Base-by-base conservation (phyloP, 2,797 vertebrate genomes). In the Poeciliopsis infans region DNA sequence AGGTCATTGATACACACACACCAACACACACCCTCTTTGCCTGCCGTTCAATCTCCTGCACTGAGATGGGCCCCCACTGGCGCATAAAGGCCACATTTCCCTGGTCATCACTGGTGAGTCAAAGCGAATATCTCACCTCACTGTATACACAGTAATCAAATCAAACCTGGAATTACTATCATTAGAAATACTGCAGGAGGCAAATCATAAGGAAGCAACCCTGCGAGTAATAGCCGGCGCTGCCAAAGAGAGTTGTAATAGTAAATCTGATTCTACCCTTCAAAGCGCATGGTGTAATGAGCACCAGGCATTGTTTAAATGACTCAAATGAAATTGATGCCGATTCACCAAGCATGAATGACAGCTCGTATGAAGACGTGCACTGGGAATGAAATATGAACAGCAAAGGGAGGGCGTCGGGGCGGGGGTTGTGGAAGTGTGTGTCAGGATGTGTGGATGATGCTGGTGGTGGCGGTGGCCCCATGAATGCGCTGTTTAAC, bases 301-400 rank as follows among this genome's bases (percentile, higher is more conserved):
- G 89, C 86, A 90, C 85, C 80, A 85, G 57, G 89, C 92, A 88
- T 93, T 92, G 91, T 94, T 94, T 91, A 91, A 94, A 93, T 88
- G 90, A 93, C 85, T 91, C 90, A 93, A 93, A 94, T 92, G 91
- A 93, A 94, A 94, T 93, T 88, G 90, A 94, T 92, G 93, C 92
- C 31, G 82, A 94, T 91, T 95, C 92, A 90, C 91, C 85, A 84
- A 93, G 91, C 93, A 91, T 94, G 88, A 94, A 93, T 90, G 93
- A 92, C 94, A 94, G 92, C 90, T 92, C 88, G 69, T 89, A 91
- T 91, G 72, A 94, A 93, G 91, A 93, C 81, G 90, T 90, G 90
- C 87, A 88, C 87, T 25, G 80, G 79, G 89, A 88, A 91, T 93
- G 88, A 92, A 88, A 81, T 87, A 92, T 87, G 92, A 89, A 82